Percentiles rank a stretch among this genome's conserved stretches.
phyloP scores from a whole-genome alignment of 2,797 vertebrate species.

The Rachycentron canadum region DNA sequence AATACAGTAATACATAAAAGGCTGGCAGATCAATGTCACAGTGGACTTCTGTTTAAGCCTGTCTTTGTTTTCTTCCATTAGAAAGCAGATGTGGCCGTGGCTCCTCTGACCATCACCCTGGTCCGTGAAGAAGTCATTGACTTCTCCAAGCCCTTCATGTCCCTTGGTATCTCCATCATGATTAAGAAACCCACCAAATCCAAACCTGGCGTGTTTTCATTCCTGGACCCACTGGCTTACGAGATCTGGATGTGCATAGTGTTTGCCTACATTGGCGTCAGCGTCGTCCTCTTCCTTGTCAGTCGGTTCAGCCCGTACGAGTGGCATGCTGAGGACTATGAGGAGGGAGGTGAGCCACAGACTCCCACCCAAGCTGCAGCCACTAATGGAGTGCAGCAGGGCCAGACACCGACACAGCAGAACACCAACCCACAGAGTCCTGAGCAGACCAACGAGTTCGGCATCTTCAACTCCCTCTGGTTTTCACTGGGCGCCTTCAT shows the following conservation, averaged over 20 bases:
- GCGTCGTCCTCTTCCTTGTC: constrained; percentile 98
- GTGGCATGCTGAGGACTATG: constrained; percentile 97
- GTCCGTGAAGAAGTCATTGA: constrained; percentile 99
- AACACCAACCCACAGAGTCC: constrained; percentile 86
- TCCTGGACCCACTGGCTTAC: constrained; percentile 97
- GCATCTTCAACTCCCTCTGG: constrained; percentile 99
- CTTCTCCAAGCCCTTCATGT: constrained; percentile 99
- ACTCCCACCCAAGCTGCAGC: constrained; percentile 80
- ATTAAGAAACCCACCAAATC: constrained; percentile 99
- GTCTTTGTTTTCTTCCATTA: constrained; percentile 63
- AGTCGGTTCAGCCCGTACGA: constrained; percentile 99
- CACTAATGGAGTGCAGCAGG: constrained; percentile 79
- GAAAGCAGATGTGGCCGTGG: constrained; percentile 98
- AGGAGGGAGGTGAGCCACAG: constrained; percentile 91
- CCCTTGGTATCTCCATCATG: constrained; percentile 99
- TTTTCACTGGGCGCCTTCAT: constrained; percentile 99
- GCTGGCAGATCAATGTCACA: background rate
- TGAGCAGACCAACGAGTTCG: constrained; percentile 98
- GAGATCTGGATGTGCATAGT: constrained; percentile 99
- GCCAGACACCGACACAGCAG: constrained; percentile 80
- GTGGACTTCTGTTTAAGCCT: background rate
- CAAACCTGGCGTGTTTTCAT: constrained; percentile 98
- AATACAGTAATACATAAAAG: background rate
- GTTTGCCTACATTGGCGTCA: constrained; percentile 99
- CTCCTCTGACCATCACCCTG: constrained; percentile 97